Conservation (phyloP, 1,140 invertebrate genomes). For the Apis mellifera region Amel_HAv3.1 CM009942.2:4533501-4534000, state of each 20-base stretch:
- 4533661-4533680: constrained; percentile 50
- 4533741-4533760: constrained; percentile 39
- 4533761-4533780: constrained; percentile 70
- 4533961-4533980: background rate
- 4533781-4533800: constrained; percentile 79
- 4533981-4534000: background rate
- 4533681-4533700: constrained; percentile 66
- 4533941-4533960: background rate
- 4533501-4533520: too few species aligned
- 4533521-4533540: too few species aligned
- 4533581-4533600: too few species aligned
- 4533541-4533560: too few species aligned
- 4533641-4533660: constrained; percentile 7
- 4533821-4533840: constrained; percentile 77
- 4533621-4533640: background rate
- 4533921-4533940: constrained; percentile 17
- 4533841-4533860: constrained; percentile 81
- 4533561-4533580: too few species aligned
- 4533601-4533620: background rate
- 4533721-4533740: constrained; percentile 41
- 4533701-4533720: constrained; percentile 49
- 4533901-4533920: constrained; percentile 31
- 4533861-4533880: constrained; percentile 80
- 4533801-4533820: constrained; percentile 80
- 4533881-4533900: constrained; percentile 67